These are phyloP conservation scores for Styela clava DNA, from an alignment of 23 tunicate species.

Conservation along the genomic window DNA sequence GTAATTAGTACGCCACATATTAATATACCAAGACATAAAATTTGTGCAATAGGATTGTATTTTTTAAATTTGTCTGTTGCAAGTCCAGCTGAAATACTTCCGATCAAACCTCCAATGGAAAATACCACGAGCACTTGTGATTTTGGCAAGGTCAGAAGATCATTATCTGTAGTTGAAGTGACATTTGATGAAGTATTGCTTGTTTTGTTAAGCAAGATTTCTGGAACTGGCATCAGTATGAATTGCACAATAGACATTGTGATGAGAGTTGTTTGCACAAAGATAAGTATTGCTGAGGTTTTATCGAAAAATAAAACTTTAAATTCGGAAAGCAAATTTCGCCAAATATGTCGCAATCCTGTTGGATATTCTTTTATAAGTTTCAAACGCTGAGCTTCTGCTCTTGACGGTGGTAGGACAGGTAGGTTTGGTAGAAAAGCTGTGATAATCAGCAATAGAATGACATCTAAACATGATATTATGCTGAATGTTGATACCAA, in stretches of 20 bases:
- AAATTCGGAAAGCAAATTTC: neutral
- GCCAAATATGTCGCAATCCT: neutral
- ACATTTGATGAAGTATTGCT: too few relatives aligned
- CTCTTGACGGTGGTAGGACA: neutral
- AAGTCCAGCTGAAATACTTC: neutral
- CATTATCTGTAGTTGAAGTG: neutral
- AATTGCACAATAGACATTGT: slow-evolving; percentile 2
- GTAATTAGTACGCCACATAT: neutral
- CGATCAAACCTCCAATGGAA: slow-evolving; percentile 1
- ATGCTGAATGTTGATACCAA: neutral
- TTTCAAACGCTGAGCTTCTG: slow-evolving; percentile 9
- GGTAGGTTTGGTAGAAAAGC: slow-evolving; percentile 13
- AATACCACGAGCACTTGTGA: neutral
- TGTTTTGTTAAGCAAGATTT: neutral
- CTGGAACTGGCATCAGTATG: neutral
- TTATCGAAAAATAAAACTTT: neutral
- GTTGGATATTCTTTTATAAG: neutral
- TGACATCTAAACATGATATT: neutral
- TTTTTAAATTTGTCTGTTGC: slow-evolving; percentile 13
- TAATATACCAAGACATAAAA: neutral
- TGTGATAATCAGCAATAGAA: neutral
- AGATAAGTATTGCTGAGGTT: neutral
- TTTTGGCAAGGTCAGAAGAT: neutral
- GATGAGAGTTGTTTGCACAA: neutral
- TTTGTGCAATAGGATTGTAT: neutral